These are phyloP conservation scores for Halocynthia roretzi DNA, from an alignment of 23 tunicate species.

Conservation along the genomic window DNA sequence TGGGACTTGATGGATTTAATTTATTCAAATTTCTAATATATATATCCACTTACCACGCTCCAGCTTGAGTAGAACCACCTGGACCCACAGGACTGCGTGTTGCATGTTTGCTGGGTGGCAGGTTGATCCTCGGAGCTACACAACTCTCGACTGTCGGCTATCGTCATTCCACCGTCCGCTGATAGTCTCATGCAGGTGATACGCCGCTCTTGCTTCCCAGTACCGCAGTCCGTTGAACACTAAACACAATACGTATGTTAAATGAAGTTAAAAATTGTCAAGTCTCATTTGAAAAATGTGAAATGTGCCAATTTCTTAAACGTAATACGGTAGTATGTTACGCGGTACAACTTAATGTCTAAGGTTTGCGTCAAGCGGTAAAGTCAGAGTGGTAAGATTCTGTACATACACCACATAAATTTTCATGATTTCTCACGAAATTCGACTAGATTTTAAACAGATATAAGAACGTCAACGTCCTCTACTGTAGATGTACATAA, in stretches of 20 bases:
- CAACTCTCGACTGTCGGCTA: background rate
- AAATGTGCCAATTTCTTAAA: too few relatives aligned
- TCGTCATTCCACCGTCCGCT: conserved; percentile 45
- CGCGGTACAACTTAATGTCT: too few relatives aligned
- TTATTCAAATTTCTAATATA: background rate
- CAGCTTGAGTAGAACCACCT: conserved; percentile 74
- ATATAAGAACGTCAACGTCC: background rate
- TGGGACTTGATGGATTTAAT: too few relatives aligned
- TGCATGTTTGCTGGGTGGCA: conserved; percentile 53
- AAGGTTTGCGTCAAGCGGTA: too few relatives aligned
- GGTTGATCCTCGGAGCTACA: conserved; percentile 44
- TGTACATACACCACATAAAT: too few relatives aligned
- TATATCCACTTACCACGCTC: conserved; percentile 44
- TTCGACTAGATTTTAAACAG: background rate
- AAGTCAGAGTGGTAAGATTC: too few relatives aligned
- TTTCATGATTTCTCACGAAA: too few relatives aligned
- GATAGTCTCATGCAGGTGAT: conserved; percentile 40
- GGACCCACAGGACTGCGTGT: conserved; percentile 76
- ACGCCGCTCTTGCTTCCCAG: conserved; percentile 49
- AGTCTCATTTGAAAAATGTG: too few relatives aligned
- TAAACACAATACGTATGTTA: conserved; percentile 6
- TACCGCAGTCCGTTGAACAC: conserved; percentile 85
- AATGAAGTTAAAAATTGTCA: too few relatives aligned
- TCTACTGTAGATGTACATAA: background rate
- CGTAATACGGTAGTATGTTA: too few relatives aligned